Evolutionary conservation across 2,888 invertebrate genomes (phyloP), one percentile per base, ranked within the genome.

Genomic region (Monopis laevigella): DNA sequence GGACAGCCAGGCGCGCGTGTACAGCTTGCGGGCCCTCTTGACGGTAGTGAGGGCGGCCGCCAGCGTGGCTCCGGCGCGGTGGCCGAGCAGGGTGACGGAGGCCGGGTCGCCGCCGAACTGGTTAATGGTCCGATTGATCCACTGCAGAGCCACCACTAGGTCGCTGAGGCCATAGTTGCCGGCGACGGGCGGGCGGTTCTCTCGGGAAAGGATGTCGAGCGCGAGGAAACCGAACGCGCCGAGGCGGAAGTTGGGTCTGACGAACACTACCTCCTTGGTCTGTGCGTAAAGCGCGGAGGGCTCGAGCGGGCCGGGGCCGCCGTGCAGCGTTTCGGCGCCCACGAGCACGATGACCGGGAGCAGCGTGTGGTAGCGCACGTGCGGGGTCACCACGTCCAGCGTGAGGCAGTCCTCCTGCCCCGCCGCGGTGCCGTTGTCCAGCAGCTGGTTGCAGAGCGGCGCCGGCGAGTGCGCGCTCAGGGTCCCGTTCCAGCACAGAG

Each of bases 121-220:
- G 43, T 86, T 86, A 34, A 93, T 92, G 59, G 95, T 94, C 48
- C 87, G 66, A 45, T 90, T 83, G 2, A 94, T 86, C 94, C 94
- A 95, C 44, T 86, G 82, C 12, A 95, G 72, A 0, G 87, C 92
- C 0, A 84, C 85, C 10, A 93, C 60, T 44, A 94, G 85, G 58
- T 95, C 95, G 1, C 90, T 89, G 1, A 94, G 82, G 0, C 88
- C 95, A 57, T 93, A 94, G 65, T 95, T 95, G 19, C 94, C 94
- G 0, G 93, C 92, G 1, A 88, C 87, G 18, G 82, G 84, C 0
- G 91, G 90, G 58, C 91, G 87, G 13, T 86, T 83, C 0, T 86
- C 78, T 51, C 87, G 84, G 0, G 89, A 86, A 1, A 93, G 68
- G 2, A 86, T 81, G 43, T 89, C 87, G 3, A 88, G 71, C 0